These are phyloP conservation scores for Melanotaenia parkinsoni DNA, from an alignment of 2,797 vertebrate species.

Conservation along the genomic window DNA sequence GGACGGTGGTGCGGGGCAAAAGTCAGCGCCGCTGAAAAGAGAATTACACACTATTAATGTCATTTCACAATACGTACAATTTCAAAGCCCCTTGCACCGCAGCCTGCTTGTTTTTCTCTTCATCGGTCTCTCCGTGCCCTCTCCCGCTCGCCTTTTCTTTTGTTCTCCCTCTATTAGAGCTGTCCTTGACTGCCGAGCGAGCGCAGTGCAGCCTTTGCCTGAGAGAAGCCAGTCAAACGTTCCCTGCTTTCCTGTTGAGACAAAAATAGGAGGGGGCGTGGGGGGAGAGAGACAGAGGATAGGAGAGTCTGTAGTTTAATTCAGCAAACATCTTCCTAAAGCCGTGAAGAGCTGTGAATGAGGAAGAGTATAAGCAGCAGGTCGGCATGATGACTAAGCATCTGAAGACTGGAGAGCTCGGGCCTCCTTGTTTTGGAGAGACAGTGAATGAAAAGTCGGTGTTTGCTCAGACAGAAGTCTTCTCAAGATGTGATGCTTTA, in stretches of 20 bases:
- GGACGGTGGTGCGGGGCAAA: constrained; percentile 49
- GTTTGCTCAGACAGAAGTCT: constrained; percentile 53
- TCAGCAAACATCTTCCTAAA: constrained; percentile 52
- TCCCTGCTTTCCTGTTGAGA: constrained; percentile 64
- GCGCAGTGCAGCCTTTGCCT: constrained; percentile 63
- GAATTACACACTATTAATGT: constrained; percentile 68
- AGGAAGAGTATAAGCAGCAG: constrained; percentile 58
- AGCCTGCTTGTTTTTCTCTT: constrained; percentile 49
- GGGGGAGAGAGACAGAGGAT: constrained; percentile 18
- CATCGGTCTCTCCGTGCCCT: constrained; percentile 31
- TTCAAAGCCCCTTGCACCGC: constrained; percentile 61
- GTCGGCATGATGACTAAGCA: constrained; percentile 67
- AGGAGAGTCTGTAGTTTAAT: constrained; percentile 44
- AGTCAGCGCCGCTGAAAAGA: constrained; percentile 46
- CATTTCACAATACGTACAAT: constrained; percentile 61
- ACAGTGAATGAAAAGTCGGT: constrained; percentile 55
- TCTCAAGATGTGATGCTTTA: constrained; percentile 33
- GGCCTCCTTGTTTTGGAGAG: constrained; percentile 59
- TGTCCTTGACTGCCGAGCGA: constrained; percentile 71
- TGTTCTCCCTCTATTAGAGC: constrained; percentile 78
- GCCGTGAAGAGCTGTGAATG: constrained; percentile 51
- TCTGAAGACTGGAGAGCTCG: constrained; percentile 55
- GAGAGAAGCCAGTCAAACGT: constrained; percentile 68
- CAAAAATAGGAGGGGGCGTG: constrained; percentile 58
- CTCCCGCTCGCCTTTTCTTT: constrained; percentile 63